Conservation (phyloP, 2,888 invertebrate species). For the Athripsodes cinereus region DNA sequence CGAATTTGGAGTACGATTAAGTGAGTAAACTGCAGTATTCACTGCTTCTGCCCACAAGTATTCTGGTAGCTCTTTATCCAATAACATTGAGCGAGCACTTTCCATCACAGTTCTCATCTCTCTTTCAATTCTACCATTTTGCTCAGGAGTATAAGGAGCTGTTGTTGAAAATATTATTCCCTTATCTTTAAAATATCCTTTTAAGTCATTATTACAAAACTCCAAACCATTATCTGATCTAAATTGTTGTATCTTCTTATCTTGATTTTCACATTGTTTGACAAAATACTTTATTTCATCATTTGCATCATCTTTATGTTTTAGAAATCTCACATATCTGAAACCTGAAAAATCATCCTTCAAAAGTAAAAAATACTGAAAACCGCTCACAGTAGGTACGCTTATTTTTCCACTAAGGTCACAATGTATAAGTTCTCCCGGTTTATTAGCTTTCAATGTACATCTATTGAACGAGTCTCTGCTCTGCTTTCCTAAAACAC, state of each 20-base stretch:
- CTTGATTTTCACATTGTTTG: slow-evolving; percentile 17
- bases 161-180: slow-evolving; percentile 26
- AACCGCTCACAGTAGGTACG: slow-evolving; percentile 23
- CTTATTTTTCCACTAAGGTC: slow-evolving; percentile 15
- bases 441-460: not conserved
- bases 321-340: slow-evolving; percentile 16
- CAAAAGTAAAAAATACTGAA: slow-evolving; percentile 28
- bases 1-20: slow-evolving; percentile 27
- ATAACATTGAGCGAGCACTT: slow-evolving; percentile 21
- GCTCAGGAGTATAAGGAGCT: slow-evolving; percentile 26
- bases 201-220: slow-evolving; percentile 11
- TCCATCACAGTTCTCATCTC: slow-evolving; percentile 25
- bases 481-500: not conserved
- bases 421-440: slow-evolving; percentile 5
- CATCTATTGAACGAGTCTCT: not conserved
- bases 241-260: slow-evolving; percentile 19
- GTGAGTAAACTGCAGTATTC: slow-evolving; percentile 29
- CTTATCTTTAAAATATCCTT: slow-evolving; percentile 8
- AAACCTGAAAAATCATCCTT: slow-evolving; percentile 27
- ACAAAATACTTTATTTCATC: slow-evolving; percentile 15
- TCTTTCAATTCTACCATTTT: slow-evolving; percentile 27
- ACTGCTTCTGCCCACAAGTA: slow-evolving; percentile 31
- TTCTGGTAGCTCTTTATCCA: not conserved
- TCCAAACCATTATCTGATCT: slow-evolving; percentile 22
- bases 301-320: slow-evolving; percentile 13